phyloP scores from a whole-genome alignment of 2,888 invertebrate genomes.

The Sussaba pulchella region DNA sequence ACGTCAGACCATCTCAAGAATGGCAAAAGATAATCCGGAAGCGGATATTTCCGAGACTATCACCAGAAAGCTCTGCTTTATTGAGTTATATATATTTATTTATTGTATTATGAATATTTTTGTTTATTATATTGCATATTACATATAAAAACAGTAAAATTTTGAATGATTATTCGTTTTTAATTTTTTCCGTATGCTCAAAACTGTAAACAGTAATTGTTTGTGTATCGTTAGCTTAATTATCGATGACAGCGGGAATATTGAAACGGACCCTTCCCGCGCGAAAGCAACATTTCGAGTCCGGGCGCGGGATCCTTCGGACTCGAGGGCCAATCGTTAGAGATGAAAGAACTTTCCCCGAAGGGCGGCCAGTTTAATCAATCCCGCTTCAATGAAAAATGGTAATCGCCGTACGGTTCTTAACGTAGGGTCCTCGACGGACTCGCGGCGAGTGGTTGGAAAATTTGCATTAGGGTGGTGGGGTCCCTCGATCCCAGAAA shows the following conservation, averaged over 20 bases:
- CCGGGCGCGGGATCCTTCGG: neutral
- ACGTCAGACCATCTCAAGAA: neutral
- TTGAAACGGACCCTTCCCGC: neutral
- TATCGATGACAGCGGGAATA: neutral
- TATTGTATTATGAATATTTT: neutral
- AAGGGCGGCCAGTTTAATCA: constrained; percentile 58
- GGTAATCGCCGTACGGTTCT: constrained; percentile 49
- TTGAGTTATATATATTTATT: neutral
- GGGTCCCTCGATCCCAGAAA: constrained; percentile 48
- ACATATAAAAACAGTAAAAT: no score
- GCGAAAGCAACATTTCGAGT: constrained; percentile 10
- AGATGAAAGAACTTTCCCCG: constrained; percentile 45
- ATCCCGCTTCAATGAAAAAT: constrained; percentile 65
- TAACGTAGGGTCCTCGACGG: constrained; percentile 21
- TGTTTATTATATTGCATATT: no score
- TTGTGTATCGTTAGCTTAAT: neutral
- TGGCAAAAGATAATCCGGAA: neutral
- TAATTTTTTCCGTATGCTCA: neutral
- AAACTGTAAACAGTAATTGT: neutral
- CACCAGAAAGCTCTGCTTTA: neutral
- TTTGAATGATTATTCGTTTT: no score
- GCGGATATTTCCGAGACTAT: neutral
- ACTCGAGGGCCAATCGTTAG: constrained; percentile 55
- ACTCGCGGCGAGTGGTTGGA: constrained; percentile 8
- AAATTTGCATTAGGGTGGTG: constrained; percentile 62